A percentile compares a stretch with the other conserved stretches of the same genome.
These are phyloP conservation scores for Dilophus febrilis DNA, from an alignment of 2,888 invertebrate species.

Conservation along the genomic window DNA sequence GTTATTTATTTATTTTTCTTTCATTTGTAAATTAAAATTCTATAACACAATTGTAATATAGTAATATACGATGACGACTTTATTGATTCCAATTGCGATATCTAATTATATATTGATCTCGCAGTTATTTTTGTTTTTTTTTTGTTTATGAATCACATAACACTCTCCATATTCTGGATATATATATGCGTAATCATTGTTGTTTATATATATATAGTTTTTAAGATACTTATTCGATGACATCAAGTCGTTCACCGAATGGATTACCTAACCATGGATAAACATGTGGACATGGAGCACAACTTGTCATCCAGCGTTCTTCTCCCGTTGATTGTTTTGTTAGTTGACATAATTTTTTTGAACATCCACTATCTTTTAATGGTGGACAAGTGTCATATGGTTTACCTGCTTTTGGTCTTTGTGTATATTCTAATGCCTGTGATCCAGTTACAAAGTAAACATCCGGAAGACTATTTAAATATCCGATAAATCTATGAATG, in stretches of 20 bases:
- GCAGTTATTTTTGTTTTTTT: too few species aligned
- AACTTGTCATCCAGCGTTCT: slow-evolving; percentile 33
- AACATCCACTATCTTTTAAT: slow-evolving; percentile 16
- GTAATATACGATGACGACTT: too few species aligned
- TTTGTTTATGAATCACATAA: too few species aligned
- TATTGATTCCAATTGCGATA: too few species aligned
- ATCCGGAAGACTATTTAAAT: slow-evolving; percentile 35
- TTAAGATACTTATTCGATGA: too few species aligned
- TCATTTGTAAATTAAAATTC: too few species aligned
- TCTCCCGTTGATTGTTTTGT: slow-evolving; percentile 18
- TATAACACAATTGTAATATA: too few species aligned
- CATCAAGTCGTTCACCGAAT: slow-evolving; percentile 26
- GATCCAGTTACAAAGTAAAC: slow-evolving; percentile 36
- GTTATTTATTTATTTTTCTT: too few species aligned
- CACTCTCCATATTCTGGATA: too few species aligned
- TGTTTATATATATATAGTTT: too few species aligned
- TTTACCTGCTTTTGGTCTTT: slow-evolving; percentile 20
- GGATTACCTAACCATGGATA: slow-evolving; percentile 41
- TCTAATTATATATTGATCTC: too few species aligned
- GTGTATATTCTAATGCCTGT: slow-evolving; percentile 21
- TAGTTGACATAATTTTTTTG: slow-evolving; percentile 19
- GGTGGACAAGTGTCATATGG: slow-evolving; percentile 18
- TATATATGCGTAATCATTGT: too few species aligned
- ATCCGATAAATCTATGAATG: slow-evolving; percentile 37
- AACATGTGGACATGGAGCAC: slow-evolving; percentile 31